Percentiles rank a stretch among this genome's conserved stretches.
These are phyloP conservation scores for Arctopsyche grandis DNA, from an alignment of 1,140 invertebrate genomes.

Conservation along the genomic window DNA sequence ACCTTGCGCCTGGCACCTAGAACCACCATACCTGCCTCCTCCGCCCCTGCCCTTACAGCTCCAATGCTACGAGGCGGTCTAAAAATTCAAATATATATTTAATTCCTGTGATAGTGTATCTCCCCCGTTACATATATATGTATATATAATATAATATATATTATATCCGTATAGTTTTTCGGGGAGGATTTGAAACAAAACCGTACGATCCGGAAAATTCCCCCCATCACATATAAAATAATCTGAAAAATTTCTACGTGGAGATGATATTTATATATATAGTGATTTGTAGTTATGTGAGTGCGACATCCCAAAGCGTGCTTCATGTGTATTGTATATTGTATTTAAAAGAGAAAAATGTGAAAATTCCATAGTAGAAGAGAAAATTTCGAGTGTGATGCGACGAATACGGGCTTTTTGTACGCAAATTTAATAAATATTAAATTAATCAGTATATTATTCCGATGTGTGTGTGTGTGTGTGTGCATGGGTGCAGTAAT, in stretches of 20 bases:
- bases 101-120: constrained; percentile 43
- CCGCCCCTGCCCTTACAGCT: constrained; percentile 38
- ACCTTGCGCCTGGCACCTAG: constrained; percentile 18
- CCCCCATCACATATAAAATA: background rate
- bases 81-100: background rate
- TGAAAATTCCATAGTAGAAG: background rate
- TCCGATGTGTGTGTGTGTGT: no score
- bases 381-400: background rate
- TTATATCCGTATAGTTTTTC: no score
- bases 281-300: constrained; percentile 41
- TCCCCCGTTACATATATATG: constrained; percentile 1
- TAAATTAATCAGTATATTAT: background rate
- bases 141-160: constrained; percentile 16
- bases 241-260: background rate
- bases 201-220: background rate
- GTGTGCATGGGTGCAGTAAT: background rate
- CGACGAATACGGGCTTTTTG: constrained; percentile 7
- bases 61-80: constrained; percentile 53
- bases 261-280: constrained; percentile 31
- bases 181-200: constrained; percentile 39
- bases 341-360: background rate
- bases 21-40: constrained; percentile 42
- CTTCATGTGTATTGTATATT: constrained; percentile 24
- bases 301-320: constrained; percentile 33
- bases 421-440: background rate